phyloP scores from a whole-genome alignment of 2,888 invertebrate species.

The Mimas tiliae region DNA sequence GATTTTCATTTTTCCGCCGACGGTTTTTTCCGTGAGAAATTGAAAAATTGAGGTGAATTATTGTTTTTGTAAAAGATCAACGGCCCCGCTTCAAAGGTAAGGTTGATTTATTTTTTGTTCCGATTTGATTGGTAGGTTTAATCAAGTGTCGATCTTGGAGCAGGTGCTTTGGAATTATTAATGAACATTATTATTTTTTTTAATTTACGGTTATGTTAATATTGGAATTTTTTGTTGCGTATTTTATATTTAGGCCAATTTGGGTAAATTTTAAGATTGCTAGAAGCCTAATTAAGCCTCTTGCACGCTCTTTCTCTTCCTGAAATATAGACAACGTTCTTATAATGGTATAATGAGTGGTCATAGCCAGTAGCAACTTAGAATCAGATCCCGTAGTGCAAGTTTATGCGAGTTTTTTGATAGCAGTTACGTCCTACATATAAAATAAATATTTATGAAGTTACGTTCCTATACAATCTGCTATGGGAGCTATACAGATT shows the following conservation, averaged over 20 bases:
- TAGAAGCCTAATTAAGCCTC: too few relatives aligned
- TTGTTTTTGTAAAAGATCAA: conserved; percentile 20
- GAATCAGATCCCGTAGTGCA: too few relatives aligned
- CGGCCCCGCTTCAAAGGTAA: conserved; percentile 20
- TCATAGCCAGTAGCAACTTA: too few relatives aligned
- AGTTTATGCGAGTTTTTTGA: too few relatives aligned
- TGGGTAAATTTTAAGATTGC: too few relatives aligned
- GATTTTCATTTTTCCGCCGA: conserved; percentile 49
- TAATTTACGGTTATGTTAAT: neutral
- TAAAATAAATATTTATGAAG: too few relatives aligned
- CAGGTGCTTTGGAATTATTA: conserved; percentile 9
- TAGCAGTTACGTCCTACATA: too few relatives aligned
- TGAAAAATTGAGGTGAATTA: conserved; percentile 24
- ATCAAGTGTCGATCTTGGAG: conserved; percentile 22
- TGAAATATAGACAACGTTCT: too few relatives aligned
- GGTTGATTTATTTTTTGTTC: conserved; percentile 22
- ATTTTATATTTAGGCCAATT: neutral
- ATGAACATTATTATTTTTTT: conserved; percentile 12
- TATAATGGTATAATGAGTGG: too few relatives aligned
- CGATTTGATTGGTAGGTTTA: conserved; percentile 21
- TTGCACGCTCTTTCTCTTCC: too few relatives aligned
- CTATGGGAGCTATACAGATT: too few relatives aligned
- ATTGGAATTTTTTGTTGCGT: neutral
- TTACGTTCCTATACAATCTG: too few relatives aligned
- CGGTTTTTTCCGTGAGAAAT: conserved; percentile 30